These are phyloP conservation scores for Oophaga sylvatica DNA, from an alignment of 2,797 vertebrate genomes.

Conservation along the genomic window DNA sequence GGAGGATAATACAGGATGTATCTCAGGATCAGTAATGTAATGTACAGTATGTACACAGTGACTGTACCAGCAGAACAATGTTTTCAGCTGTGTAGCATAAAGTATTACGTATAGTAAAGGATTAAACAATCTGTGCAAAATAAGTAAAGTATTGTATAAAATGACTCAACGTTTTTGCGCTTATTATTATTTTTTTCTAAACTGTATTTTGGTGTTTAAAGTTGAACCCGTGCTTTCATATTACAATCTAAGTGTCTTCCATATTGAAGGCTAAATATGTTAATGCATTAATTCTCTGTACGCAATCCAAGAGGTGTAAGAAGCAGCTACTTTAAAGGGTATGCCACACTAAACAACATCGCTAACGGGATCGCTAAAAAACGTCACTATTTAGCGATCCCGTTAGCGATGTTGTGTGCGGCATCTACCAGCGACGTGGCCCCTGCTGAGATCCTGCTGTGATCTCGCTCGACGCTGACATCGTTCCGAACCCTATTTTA, in stretches of 20 bases:
- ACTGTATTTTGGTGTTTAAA: neutral
- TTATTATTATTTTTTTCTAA: neutral
- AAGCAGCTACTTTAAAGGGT: slow-evolving; percentile 5
- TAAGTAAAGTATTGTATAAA: neutral
- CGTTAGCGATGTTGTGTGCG: too few species aligned
- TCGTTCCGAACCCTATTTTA: too few species aligned
- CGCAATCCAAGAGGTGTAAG: neutral
- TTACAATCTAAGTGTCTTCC: neutral
- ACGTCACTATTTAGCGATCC: too few species aligned
- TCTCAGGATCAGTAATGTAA: neutral
- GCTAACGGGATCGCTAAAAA: too few species aligned
- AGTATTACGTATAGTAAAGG: too few species aligned
- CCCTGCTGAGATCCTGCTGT: too few species aligned
- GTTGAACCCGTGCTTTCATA: neutral
- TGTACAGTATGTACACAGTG: neutral
- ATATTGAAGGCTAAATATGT: slow-evolving; percentile 1
- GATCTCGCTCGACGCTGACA: too few species aligned
- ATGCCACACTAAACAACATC: too few species aligned
- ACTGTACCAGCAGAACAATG: neutral
- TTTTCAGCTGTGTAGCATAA: too few species aligned
- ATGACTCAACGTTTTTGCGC: neutral
- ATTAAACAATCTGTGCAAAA: neutral
- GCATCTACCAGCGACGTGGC: too few species aligned
- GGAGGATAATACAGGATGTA: neutral
- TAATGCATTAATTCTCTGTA: slow-evolving; percentile 9